These are phyloP conservation scores for Lucinisca nassula DNA, from an alignment of 2,888 invertebrate species.

Conservation along the genomic window DNA sequence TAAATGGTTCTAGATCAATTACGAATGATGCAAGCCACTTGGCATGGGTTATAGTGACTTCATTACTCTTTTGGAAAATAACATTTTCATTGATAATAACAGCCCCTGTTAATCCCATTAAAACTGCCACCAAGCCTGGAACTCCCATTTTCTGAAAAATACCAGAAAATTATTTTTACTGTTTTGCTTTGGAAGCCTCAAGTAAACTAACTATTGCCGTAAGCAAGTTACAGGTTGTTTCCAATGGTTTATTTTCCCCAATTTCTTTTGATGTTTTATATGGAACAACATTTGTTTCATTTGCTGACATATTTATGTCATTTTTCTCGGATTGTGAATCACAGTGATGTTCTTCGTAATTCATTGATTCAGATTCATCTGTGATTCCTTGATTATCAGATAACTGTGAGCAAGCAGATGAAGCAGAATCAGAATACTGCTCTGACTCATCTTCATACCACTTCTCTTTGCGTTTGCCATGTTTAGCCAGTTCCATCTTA, in stretches of 20 bases:
- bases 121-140: too few relatives aligned
- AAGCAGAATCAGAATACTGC: neutral
- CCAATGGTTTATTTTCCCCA: too few relatives aligned
- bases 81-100: neutral
- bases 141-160: too few relatives aligned
- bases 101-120: neutral
- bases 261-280: too few relatives aligned
- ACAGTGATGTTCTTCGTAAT: neutral
- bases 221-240: too few relatives aligned
- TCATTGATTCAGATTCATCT: neutral
- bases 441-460: neutral
- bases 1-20: neutral
- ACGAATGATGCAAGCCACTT: neutral
- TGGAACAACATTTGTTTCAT: too few relatives aligned
- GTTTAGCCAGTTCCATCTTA: neutral
- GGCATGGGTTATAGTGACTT: neutral
- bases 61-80: neutral
- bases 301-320: neutral
- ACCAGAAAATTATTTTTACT: too few relatives aligned
- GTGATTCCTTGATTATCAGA: neutral
- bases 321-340: neutral
- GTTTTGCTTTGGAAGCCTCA: too few relatives aligned
- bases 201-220: too few relatives aligned
- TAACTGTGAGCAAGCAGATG: neutral
- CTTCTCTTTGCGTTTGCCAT: neutral